Conservation (phyloP, 2,888 invertebrate species). For the Tinea pellionella region DNA sequence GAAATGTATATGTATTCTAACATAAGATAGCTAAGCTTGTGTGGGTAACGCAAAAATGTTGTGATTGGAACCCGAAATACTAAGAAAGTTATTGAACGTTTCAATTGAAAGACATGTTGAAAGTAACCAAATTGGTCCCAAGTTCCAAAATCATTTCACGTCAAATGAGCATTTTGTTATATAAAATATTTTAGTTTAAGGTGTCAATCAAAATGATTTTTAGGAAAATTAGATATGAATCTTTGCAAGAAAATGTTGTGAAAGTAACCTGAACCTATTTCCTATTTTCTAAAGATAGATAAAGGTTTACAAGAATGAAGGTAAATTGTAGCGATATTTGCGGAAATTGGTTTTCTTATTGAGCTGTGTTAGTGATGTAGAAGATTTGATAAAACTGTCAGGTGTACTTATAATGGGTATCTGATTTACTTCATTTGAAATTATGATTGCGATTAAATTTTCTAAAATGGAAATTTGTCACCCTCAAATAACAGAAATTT, state of each 20-base stretch:
- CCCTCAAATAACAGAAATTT: too few species aligned
- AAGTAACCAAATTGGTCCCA: background rate
- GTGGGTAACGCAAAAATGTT: background rate
- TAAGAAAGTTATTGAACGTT: background rate
- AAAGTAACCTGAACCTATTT: background rate
- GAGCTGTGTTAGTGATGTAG: background rate
- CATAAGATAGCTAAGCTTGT: too few species aligned
- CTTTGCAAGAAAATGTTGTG: background rate
- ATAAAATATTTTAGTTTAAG: background rate
- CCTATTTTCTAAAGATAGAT: background rate
- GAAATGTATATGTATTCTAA: too few species aligned
- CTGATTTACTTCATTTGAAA: background rate
- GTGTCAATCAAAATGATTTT: background rate
- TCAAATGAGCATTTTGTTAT: background rate
- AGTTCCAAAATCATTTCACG: background rate
- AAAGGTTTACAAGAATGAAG: background rate
- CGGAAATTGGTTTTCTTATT: background rate
- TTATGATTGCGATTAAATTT: too few species aligned
- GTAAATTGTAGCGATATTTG: background rate
- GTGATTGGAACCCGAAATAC: background rate
- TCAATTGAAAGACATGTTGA: background rate
- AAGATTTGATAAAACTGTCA: background rate
- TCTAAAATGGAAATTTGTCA: too few species aligned
- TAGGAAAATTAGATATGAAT: background rate
- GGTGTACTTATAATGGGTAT: background rate